Evolutionary conservation across 2,797 vertebrate genomes (phyloP).

Genomic region (Botia kubotai): DNA sequence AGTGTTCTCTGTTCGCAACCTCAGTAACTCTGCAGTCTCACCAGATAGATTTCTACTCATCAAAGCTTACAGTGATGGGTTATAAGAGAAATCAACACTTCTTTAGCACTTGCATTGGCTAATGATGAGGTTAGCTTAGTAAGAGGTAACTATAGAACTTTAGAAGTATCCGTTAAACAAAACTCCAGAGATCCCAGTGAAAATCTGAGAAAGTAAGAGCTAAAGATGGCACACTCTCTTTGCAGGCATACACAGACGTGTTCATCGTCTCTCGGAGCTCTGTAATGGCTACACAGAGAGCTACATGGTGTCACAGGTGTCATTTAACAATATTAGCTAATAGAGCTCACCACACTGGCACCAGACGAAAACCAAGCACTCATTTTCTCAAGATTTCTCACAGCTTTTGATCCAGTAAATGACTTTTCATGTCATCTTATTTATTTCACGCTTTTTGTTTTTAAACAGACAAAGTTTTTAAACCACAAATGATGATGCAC

Average conservation of each 20-base stretch:
- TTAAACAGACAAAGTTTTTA: neutral
- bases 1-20: neutral
- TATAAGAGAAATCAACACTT: neutral
- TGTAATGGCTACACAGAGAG: neutral
- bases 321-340: slow-evolving; percentile 18
- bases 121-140: slow-evolving; percentile 1
- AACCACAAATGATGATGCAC: neutral
- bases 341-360: slow-evolving; percentile 9
- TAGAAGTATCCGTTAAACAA: slow-evolving; percentile 36
- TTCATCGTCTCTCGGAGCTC: neutral
- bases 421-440: neutral
- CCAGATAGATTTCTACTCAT: slow-evolving; percentile 1
- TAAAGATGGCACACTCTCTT: slow-evolving; percentile 3
- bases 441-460: neutral
- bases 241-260: slow-evolving; percentile 4
- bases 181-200: slow-evolving; percentile 34
- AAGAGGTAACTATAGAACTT: neutral
- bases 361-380: slow-evolving; percentile 10
- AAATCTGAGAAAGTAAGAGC: slow-evolving; percentile 30
- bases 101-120: neutral
- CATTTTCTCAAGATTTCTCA: slow-evolving; percentile 10
- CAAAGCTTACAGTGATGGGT: neutral
- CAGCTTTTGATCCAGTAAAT: slow-evolving; percentile 13
- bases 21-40: neutral
- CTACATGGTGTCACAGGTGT: neutral